Evolutionary conservation across 2,113 vertebrate genomes (phyloP).

Genomic region (Gorsachius goisagi): DNA sequence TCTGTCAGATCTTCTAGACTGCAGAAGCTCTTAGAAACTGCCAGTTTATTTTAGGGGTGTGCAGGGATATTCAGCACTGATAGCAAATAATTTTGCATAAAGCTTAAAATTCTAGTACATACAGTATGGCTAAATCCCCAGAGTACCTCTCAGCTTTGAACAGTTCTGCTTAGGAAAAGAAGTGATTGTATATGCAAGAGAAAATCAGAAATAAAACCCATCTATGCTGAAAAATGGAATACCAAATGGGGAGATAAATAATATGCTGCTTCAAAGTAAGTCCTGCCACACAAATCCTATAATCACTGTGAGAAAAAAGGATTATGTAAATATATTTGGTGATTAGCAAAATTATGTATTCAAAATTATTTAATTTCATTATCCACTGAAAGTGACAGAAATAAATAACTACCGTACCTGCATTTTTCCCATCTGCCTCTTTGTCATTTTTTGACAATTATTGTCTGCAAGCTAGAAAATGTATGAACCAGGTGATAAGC

Average conservation of each 20-base stretch:
- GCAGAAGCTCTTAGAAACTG: not conserved
- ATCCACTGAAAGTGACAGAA: slow-evolving; percentile 22
- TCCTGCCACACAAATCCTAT: slow-evolving; percentile 46
- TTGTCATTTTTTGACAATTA: not conserved
- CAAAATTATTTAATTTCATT: slow-evolving; percentile 48
- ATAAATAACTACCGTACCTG: not conserved
- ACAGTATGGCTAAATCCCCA: slow-evolving; percentile 32
- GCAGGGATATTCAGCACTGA: not conserved
- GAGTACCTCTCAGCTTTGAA: slow-evolving; percentile 40
- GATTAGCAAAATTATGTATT: slow-evolving; percentile 58
- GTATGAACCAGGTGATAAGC: not conserved
- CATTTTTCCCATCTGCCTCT: not conserved
- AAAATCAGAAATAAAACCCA: slow-evolving; percentile 42
- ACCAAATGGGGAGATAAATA: slow-evolving; percentile 58
- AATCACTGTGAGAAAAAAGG: slow-evolving; percentile 47
- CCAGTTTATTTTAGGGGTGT: slow-evolving; percentile 24
- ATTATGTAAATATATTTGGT: slow-evolving; percentile 57
- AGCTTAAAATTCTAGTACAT: slow-evolving; percentile 39
- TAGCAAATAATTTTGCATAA: slow-evolving; percentile 61
- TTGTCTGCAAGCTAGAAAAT: not conserved
- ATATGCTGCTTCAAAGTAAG: slow-evolving; percentile 42
- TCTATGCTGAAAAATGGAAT: slow-evolving; percentile 31
- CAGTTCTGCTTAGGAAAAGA: slow-evolving; percentile 32
- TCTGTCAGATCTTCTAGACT: not conserved
- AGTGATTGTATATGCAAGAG: slow-evolving; percentile 30